phyloP scores from a whole-genome alignment of 2,113 vertebrate genomes.

The Piaya cayana region DNA sequence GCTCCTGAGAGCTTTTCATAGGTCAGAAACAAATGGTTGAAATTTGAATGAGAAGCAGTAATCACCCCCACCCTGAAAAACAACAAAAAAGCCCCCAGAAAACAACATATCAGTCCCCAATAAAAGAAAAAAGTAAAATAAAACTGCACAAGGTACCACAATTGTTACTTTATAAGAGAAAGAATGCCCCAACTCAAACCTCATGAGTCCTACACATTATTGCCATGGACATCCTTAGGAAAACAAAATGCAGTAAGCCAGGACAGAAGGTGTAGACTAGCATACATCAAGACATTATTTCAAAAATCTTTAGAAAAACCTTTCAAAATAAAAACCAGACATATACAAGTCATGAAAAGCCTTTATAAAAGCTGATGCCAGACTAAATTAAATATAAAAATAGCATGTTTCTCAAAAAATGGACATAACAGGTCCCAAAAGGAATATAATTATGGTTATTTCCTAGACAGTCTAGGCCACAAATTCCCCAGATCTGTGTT shows the following conservation, averaged over 20 bases:
- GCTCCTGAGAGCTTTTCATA: background rate
- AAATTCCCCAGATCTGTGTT: background rate
- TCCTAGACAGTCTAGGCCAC: background rate
- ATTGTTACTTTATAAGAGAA: background rate
- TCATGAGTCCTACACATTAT: background rate
- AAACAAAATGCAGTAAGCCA: background rate
- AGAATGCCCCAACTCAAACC: background rate
- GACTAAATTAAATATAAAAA: background rate
- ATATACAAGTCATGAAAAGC: background rate
- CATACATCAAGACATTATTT: background rate
- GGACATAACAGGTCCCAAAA: background rate
- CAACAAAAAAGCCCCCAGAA: background rate
- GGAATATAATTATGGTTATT: background rate
- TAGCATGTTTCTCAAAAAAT: background rate
- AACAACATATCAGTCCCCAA: background rate
- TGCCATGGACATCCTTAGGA: background rate
- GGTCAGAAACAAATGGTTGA: background rate
- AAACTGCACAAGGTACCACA: background rate
- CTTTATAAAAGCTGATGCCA: background rate
- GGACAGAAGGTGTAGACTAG: background rate
- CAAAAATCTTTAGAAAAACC: background rate
- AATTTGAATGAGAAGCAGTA: background rate
- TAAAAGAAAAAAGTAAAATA: background rate
- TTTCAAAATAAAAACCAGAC: background rate
- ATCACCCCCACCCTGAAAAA: background rate